A percentile compares a stretch with the other conserved stretches of the same genome.
These are phyloP conservation scores for Montipora sp. DNA, from an alignment of 64 coral and sea anemone genomes.

Conservation along the genomic window DNA sequence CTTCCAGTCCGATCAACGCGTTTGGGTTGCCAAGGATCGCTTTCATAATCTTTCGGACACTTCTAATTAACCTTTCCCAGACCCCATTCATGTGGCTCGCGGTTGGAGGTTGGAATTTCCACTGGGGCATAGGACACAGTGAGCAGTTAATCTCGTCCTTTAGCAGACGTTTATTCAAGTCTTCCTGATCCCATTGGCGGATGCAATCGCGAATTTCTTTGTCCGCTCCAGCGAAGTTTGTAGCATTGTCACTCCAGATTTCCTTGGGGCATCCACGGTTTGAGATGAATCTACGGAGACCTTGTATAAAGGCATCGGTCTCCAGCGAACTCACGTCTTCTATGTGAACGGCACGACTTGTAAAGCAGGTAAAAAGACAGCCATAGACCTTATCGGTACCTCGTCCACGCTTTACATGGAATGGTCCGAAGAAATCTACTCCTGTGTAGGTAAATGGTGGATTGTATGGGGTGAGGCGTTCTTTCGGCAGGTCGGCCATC, in stretches of 20 bases:
- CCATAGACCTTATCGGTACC: background rate
- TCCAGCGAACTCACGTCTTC: too few relatives aligned
- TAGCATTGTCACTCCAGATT: constrained; percentile 52
- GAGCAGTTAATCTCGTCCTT: constrained; percentile 19
- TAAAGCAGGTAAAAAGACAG: too few relatives aligned
- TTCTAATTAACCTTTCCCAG: constrained; percentile 1
- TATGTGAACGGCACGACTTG: too few relatives aligned
- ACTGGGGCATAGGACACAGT: constrained; percentile 9
- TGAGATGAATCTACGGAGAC: constrained; percentile 24
- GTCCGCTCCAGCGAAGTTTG: too few relatives aligned
- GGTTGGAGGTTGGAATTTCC: constrained; percentile 50
- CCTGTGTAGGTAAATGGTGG: constrained; percentile 65
- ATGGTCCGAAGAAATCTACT: constrained; percentile 52
- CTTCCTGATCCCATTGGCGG: too few relatives aligned
- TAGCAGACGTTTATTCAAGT: background rate
- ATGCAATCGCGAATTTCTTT: constrained; percentile 4
- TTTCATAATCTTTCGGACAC: constrained; percentile 28
- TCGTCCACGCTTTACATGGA: constrained; percentile 57
- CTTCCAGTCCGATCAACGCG: constrained; percentile 6
- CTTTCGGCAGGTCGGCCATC: constrained; percentile 59
- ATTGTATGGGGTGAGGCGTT: constrained; percentile 29
- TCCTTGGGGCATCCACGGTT: constrained; percentile 19
- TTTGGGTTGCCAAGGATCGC: constrained; percentile 32
- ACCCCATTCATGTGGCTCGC: constrained; percentile 11
- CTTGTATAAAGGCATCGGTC: too few relatives aligned